These are phyloP conservation scores for Ciconia maguari DNA, from an alignment of 2,113 vertebrate genomes.

Conservation along the genomic window DNA sequence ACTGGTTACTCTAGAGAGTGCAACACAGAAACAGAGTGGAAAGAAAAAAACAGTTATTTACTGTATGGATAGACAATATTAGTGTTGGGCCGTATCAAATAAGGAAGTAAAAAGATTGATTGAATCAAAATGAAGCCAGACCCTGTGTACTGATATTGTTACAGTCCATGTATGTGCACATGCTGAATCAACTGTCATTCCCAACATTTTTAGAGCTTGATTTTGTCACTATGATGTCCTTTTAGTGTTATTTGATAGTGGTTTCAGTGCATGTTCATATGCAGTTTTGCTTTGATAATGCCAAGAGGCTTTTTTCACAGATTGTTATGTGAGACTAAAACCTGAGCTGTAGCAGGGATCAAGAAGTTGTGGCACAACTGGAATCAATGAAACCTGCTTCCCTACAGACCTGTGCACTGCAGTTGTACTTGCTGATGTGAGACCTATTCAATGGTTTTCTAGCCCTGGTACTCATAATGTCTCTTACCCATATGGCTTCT, in stretches of 20 bases:
- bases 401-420: neutral
- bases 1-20: neutral
- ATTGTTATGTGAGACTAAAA: neutral
- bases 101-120: neutral
- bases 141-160: fast-evolving
- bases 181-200: neutral
- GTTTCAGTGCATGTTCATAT: neutral
- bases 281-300: neutral
- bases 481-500: neutral
- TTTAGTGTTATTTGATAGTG: neutral
- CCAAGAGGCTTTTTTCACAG: neutral
- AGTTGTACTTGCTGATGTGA: neutral
- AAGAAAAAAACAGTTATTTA: neutral
- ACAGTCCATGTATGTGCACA: neutral
- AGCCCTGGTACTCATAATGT: neutral
- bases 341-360: neutral
- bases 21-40: neutral
- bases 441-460: neutral
- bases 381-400: neutral
- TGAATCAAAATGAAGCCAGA: neutral
- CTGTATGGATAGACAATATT: neutral
- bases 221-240: neutral
- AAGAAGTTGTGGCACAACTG: neutral
- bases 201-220: neutral
- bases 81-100: neutral